A percentile compares a stretch with the other conserved stretches of the same genome.
Conservation (phyloP, 2,888 invertebrate species). For the Parnassius smintheus region DNA sequence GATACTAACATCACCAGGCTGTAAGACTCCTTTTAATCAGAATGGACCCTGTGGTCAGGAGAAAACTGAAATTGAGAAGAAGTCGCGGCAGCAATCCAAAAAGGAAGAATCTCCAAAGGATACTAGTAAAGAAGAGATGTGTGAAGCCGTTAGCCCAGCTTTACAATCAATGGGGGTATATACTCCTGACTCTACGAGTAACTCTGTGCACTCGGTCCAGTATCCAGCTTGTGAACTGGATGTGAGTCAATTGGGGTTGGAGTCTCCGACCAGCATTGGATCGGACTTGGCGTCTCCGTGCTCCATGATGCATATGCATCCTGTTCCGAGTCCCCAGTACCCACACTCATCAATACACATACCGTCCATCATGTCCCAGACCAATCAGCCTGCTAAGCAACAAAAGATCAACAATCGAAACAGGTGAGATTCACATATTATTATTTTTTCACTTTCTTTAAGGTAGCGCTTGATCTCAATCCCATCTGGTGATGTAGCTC, state of each 20-base stretch:
- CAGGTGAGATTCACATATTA: slow-evolving; percentile 47
- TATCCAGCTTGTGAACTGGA: slow-evolving; percentile 91
- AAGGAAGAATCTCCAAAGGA: slow-evolving; percentile 71
- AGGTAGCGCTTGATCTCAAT: no score
- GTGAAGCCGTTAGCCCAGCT: slow-evolving; percentile 79
- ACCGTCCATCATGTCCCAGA: slow-evolving; percentile 75
- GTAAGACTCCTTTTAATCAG: slow-evolving; percentile 60
- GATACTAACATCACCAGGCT: slow-evolving; percentile 60
- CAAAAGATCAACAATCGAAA: slow-evolving; percentile 75
- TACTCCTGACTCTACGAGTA: slow-evolving; percentile 91
- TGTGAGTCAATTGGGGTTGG: slow-evolving; percentile 90
- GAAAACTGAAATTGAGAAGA: slow-evolving; percentile 71
- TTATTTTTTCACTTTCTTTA: no score
- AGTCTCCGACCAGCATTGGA: slow-evolving; percentile 93
- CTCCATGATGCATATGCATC: slow-evolving; percentile 83
- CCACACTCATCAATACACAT: slow-evolving; percentile 77
- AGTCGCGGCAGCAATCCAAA: slow-evolving; percentile 58
- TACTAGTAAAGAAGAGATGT: slow-evolving; percentile 65
- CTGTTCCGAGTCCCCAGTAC: slow-evolving; percentile 81
- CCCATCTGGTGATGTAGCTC: no score
- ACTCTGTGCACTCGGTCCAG: slow-evolving; percentile 89
- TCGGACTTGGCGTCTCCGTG: slow-evolving; percentile 92
- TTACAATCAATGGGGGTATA: slow-evolving; percentile 92
- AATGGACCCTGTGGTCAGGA: slow-evolving; percentile 65
- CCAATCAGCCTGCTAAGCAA: slow-evolving; percentile 73